These are phyloP conservation scores for Aegithalos caudatus DNA, from an alignment of 2,113 vertebrate species.

Conservation along the genomic window DNA sequence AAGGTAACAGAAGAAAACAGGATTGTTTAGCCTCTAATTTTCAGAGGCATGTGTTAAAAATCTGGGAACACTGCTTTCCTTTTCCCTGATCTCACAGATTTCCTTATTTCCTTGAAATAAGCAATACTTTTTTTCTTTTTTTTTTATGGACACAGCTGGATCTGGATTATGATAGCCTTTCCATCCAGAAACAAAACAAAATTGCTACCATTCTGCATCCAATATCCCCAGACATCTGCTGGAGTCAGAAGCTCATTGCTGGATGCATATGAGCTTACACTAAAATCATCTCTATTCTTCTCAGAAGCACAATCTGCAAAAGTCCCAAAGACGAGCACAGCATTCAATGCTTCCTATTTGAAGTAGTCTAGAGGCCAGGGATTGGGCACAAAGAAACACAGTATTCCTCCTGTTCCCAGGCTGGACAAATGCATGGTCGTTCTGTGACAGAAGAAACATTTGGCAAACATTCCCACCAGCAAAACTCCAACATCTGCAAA, in stretches of 20 bases:
- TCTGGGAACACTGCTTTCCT: background rate
- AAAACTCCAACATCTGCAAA: constrained; percentile 41
- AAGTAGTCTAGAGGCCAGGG: background rate
- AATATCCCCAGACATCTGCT: constrained; percentile 46
- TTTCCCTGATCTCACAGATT: background rate
- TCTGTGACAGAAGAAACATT: constrained; percentile 33
- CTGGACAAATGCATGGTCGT: constrained; percentile 19
- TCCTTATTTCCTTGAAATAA: constrained; percentile 49
- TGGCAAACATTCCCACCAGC: constrained; percentile 32
- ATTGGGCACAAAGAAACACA: background rate
- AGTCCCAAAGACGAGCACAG: background rate
- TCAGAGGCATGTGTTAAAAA: background rate
- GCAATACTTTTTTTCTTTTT: background rate
- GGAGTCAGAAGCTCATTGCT: constrained; percentile 14
- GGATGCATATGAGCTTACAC: constrained; percentile 8
- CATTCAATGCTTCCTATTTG: background rate
- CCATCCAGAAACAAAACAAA: constrained; percentile 55
- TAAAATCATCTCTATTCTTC: constrained; percentile 54
- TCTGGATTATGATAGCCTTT: constrained; percentile 13
- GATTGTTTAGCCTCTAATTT: background rate
- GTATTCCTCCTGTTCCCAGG: constrained; percentile 6
- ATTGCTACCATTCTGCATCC: constrained; percentile 38
- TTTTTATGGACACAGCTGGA: constrained; percentile 41
- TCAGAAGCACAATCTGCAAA: background rate
- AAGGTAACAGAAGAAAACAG: background rate